Conservation (phyloP, 2,797 vertebrate genomes). For the Propithecus perrieri region DNA sequence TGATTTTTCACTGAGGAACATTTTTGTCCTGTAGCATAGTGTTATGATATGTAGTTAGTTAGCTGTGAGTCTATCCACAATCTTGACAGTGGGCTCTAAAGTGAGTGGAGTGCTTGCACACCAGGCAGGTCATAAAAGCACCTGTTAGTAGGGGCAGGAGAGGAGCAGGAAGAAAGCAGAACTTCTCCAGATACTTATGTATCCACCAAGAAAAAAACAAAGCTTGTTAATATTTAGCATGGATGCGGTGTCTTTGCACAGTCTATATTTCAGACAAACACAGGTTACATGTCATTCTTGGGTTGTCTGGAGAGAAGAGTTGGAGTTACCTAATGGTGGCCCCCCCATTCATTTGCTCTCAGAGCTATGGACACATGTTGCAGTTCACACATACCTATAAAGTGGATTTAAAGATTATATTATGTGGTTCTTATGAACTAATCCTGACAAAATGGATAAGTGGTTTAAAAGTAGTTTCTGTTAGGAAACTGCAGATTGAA, state of each 20-base stretch:
- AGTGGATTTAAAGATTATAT: background rate
- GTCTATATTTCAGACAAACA: background rate
- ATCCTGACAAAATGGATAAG: background rate
- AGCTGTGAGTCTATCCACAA: background rate
- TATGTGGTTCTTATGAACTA: background rate
- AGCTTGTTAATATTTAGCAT: background rate
- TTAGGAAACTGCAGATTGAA: background rate
- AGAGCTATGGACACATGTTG: background rate
- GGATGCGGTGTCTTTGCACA: background rate
- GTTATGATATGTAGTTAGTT: background rate
- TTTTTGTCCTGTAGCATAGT: background rate
- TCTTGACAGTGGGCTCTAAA: background rate
- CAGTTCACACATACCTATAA: background rate
- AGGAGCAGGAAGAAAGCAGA: background rate
- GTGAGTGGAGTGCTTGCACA: background rate
- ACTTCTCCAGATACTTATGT: background rate
- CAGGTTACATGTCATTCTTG: background rate
- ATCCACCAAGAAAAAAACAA: background rate
- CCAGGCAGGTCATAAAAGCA: background rate
- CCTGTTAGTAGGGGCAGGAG: background rate
- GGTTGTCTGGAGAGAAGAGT: background rate
- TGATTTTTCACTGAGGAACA: background rate
- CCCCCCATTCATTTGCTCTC: background rate
- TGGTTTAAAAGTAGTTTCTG: background rate
- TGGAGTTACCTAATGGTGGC: accelerated